Evolutionary conservation across 1,140 invertebrate genomes (phyloP), one percentile per base, ranked within the genome.

Genomic region (Neuroterus valhalla): DNA sequence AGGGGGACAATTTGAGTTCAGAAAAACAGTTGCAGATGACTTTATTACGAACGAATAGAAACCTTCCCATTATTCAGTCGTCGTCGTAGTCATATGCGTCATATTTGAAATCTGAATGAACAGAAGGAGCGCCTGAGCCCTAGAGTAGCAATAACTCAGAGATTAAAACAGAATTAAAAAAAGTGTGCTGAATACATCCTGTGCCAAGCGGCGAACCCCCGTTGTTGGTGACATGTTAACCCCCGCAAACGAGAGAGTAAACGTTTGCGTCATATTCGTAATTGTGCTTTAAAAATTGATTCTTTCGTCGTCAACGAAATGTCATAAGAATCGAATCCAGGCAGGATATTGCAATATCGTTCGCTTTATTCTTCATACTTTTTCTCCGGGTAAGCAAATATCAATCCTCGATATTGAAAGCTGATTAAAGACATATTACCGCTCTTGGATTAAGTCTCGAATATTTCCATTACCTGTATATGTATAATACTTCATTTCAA

Each of bases 161-260:
- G 87, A 89, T 89, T 88, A 89, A 89, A 89, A 88, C 84, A 86
- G 86, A 89, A 88, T 88, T 62, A 88, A 86, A 87, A 88, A 85
- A 87, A 86, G 84, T 88, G 81, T 82, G 82, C 81, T 83, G 84
- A 83, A 83, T 84, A 84, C 81, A 83, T 84, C 87, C 84, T 86
- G 82, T 88, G 86, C 85, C 86, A 88, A 88, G 86, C 84, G 81
- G 73, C 78, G 79, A 85, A 80, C 82, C 78, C 80, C 75, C 69
- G 81, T 85, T 85, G 84, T 81, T 69, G 76, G 77, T 77, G 77
- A 76, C 72, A 76, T 82, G 68, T 79, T 73, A 70, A 78, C 73
- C 70, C 42, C 68, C 23, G 70, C 72, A 70, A 79, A 82, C 82
- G 80, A 81, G 82, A 76, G 68, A 78, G 55, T 43, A 74, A 80